phyloP scores from a whole-genome alignment of 2,797 vertebrate species.

The Notolabrus celidotus region DNA sequence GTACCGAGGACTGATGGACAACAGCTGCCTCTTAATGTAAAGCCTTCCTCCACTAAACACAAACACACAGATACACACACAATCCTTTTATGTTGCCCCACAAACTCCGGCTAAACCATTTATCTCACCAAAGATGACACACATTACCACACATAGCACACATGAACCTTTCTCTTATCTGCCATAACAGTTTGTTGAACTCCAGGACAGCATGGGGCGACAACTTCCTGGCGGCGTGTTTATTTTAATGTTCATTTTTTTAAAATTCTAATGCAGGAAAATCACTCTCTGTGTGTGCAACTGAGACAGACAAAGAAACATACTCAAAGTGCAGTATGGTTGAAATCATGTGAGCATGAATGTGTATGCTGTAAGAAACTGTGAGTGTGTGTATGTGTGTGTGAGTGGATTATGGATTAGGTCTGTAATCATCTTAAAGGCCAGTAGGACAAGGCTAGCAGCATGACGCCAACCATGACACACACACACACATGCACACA shows the following conservation, averaged over 20 bases:
- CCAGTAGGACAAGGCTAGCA: conserved; percentile 35
- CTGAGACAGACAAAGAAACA: neutral
- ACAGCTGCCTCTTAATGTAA: conserved; percentile 37
- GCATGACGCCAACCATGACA: conserved; percentile 4
- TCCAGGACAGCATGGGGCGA: too few species aligned
- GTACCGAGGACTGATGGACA: neutral
- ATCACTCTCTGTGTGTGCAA: neutral
- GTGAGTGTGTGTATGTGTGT: conserved; percentile 13
- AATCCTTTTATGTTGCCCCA: conserved; percentile 16
- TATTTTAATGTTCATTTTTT: neutral
- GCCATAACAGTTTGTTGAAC: neutral
- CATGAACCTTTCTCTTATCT: neutral
- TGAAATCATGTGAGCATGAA: conserved; percentile 7
- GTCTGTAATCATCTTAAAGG: conserved; percentile 65
- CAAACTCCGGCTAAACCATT: conserved; percentile 42
- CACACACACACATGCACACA: conserved; percentile 1
- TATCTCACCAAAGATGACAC: conserved; percentile 11
- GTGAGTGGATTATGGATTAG: conserved; percentile 70
- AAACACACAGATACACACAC: conserved; percentile 2
- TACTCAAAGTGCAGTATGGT: neutral
- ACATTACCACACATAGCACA: neutral
- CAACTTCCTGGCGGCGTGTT: neutral
- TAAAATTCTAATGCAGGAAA: neutral
- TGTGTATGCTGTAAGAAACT: conserved; percentile 15
- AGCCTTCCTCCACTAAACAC: conserved; percentile 13